Evolutionary conservation across 2,797 vertebrate species (phyloP).

Genomic region (Chlorospingus flavigularis): DNA sequence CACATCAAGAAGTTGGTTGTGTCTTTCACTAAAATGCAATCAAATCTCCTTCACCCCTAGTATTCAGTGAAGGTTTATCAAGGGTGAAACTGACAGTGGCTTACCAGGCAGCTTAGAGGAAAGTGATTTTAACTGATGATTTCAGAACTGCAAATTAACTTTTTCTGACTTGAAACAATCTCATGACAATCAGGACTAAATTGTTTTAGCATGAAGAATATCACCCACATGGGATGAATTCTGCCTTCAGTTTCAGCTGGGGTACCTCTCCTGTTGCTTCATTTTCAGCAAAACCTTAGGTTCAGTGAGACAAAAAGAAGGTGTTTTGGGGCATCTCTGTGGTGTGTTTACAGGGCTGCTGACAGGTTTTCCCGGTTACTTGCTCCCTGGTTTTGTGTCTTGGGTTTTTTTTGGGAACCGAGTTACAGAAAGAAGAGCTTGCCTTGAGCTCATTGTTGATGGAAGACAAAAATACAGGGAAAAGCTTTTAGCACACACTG

Average conservation of each 20-base stretch:
- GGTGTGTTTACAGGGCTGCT: not conserved
- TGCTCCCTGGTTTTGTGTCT: not conserved
- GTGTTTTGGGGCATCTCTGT: not conserved
- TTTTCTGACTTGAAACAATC: not conserved
- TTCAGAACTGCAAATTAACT: not conserved
- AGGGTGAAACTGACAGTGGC: not conserved
- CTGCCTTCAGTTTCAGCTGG: not conserved
- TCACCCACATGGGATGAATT: not conserved
- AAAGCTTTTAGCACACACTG: not conserved
- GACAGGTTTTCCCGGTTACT: not conserved
- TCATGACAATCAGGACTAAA: not conserved
- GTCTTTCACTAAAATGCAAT: not conserved
- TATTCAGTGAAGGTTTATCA: not conserved
- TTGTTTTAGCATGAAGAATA: not conserved
- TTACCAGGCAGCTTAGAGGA: not conserved
- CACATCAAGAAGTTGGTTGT: not conserved
- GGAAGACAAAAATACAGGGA: not conserved
- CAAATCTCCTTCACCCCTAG: not conserved
- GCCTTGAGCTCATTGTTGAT: not conserved
- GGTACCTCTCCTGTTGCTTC: not conserved
- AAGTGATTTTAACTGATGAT: not conserved
- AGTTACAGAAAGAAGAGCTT: not conserved
- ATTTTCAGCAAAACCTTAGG: not conserved
- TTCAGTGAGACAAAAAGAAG: not conserved
- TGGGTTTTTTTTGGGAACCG: not conserved